These are phyloP conservation scores for Linyphia triangularis DNA, from an alignment of 2,888 invertebrate species.

Conservation along the genomic window DNA sequence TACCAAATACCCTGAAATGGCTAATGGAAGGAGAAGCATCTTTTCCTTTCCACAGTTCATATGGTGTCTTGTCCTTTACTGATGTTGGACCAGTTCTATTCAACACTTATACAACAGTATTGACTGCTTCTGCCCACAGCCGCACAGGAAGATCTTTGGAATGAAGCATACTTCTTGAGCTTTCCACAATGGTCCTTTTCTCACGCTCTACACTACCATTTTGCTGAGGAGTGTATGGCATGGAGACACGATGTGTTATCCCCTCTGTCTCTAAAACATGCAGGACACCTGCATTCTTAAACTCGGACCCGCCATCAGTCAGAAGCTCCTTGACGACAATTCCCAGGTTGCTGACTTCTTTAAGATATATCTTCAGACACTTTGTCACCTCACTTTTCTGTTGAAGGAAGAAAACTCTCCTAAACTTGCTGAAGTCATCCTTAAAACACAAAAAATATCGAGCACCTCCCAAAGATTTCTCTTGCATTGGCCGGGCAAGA, in stretches of 20 bases:
- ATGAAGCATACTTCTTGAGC: background rate
- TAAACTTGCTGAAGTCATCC: conserved; percentile 36
- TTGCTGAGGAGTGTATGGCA: background rate
- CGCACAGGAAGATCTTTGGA: conserved; percentile 5
- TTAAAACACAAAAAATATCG: conserved; percentile 42
- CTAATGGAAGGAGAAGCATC: conserved; percentile 18
- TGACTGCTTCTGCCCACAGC: conserved; percentile 34
- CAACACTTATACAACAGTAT: conserved; percentile 3
- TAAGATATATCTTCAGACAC: conserved; percentile 29
- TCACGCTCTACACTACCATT: conserved; percentile 19
- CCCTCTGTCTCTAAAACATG: background rate
- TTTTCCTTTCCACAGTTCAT: conserved; percentile 4
- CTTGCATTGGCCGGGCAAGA: conserved; percentile 41
- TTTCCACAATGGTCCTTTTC: conserved; percentile 15
- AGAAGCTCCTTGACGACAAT: conserved; percentile 7
- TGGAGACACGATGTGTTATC: background rate
- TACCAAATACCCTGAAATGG: background rate
- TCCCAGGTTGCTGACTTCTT: conserved; percentile 10
- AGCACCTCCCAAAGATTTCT: conserved; percentile 25
- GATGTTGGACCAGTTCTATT: conserved; percentile 18
- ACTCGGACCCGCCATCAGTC: conserved; percentile 29
- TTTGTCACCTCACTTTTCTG: conserved; percentile 30
- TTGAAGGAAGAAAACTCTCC: conserved; percentile 22
- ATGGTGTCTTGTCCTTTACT: conserved; percentile 15
- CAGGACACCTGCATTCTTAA: background rate